Evolutionary conservation across 2,797 vertebrate genomes (phyloP), one percentile per base, ranked within the genome.

Genomic region (Xiphorhynchus erythropygius): DNA sequence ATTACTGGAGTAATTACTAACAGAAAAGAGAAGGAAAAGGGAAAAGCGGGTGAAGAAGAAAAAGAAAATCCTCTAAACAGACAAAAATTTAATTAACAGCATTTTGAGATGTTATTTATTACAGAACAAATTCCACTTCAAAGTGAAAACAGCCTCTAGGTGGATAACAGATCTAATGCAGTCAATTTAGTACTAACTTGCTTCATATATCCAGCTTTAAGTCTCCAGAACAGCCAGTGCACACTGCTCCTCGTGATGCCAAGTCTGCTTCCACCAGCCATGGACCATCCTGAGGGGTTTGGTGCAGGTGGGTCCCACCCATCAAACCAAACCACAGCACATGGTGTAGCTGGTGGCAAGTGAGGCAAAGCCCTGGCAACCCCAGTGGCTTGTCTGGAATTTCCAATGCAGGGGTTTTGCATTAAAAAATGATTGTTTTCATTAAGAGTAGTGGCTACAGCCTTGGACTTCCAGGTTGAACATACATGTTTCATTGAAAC

Each of bases 51-150:
- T 22, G 21, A 46, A 46, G 28, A 59, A 67, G 73, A 69, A 65
- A 53, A 84, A 53, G 37, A 87, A 94, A 96, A 84, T 69, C 80
- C 47, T 93, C 79, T 84, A 96, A 97, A 95, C 93, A 95, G 93
- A 96, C 84, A 86, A 97, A 96, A 95, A 89, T 96, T 96, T 96
- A 97, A 97, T 97, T 96, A 97, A 97, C 86, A 90, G 57, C 80
- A 87, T 93, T 96, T 96, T 91, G 87, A 96, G 65, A 95, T 27
- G 1, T 90, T 79, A 82, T 71, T 94, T 97, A 82, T 91, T 94
- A 88, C 18, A 41, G 80, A 97, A 69, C 87, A 93, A 97, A 96
- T 56, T 88, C 84, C 89, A 84, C 93, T 91, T 96, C 87, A 96
- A 95, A 97, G 93, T 90, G 82, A 96, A 92, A 97, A 96, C 91